These are phyloP conservation scores for Campoletis sonorensis DNA, from an alignment of 1,140 invertebrate species.

Conservation along the genomic window DNA sequence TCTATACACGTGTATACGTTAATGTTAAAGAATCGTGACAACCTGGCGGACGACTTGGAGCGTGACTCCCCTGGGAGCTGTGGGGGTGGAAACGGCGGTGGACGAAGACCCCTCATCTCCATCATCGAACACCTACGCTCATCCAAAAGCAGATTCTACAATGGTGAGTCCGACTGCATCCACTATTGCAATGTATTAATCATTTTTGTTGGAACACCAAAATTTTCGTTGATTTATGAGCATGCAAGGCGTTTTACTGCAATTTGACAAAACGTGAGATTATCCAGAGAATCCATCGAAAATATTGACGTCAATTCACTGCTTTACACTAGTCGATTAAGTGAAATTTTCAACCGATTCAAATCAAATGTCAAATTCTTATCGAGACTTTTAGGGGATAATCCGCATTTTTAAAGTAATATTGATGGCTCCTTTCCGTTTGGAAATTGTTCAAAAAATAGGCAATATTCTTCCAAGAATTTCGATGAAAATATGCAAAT, in stretches of 20 bases:
- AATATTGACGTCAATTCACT: no score
- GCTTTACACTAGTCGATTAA: no score
- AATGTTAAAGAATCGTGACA: slow-evolving; percentile 63
- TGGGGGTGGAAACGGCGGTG: slow-evolving; percentile 62
- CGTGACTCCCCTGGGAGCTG: slow-evolving; percentile 67
- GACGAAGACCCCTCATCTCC: slow-evolving; percentile 67
- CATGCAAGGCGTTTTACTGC: not conserved
- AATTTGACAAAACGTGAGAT: not conserved
- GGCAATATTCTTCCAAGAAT: no score
- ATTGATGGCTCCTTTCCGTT: no score
- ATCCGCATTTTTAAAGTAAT: no score
- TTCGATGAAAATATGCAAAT: no score
- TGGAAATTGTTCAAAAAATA: no score
- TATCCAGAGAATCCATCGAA: not conserved
- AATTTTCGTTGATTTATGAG: not conserved
- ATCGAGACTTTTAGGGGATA: no score
- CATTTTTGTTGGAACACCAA: slow-evolving; percentile 6
- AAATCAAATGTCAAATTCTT: no score
- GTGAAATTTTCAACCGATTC: not conserved
- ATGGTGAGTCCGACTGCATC: slow-evolving; percentile 61
- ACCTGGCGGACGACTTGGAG: slow-evolving; percentile 70
- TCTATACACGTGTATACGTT: not conserved
- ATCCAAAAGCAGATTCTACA: slow-evolving; percentile 64
- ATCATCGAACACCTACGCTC: slow-evolving; percentile 69
- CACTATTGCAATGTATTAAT: slow-evolving; percentile 24